phyloP scores from a whole-genome alignment of 1,140 invertebrate species.

The Drosophila rufa region DNA sequence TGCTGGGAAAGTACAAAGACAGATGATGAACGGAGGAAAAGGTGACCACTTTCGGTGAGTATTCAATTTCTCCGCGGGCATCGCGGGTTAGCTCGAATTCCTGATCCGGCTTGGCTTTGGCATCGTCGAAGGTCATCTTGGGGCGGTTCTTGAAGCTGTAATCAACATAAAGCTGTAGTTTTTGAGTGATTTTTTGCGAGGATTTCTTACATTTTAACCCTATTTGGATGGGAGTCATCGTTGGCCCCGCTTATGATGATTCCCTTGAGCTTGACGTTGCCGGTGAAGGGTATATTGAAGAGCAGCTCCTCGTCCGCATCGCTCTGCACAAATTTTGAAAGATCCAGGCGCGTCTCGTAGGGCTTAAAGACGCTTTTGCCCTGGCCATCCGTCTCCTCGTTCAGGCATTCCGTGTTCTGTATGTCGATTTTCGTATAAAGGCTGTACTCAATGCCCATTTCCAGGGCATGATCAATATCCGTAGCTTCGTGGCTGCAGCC shows the following conservation, averaged over 20 bases:
- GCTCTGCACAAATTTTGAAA: constrained; percentile 94
- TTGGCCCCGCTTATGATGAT: constrained; percentile 95
- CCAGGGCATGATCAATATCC: constrained; percentile 87
- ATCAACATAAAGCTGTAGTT: not conserved
- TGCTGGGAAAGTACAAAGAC: constrained; percentile 94
- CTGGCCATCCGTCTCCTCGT: constrained; percentile 93
- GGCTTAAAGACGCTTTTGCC: constrained; percentile 96
- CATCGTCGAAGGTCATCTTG: constrained; percentile 97
- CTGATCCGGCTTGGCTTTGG: constrained; percentile 90
- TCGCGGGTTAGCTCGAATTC: constrained; percentile 96
- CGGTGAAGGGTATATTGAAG: constrained; percentile 98
- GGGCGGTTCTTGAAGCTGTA: constrained; percentile 96
- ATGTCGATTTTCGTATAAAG: constrained; percentile 95
- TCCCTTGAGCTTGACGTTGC: constrained; percentile 97
- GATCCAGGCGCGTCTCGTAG: constrained; percentile 94
- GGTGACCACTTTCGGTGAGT: constrained; percentile 94
- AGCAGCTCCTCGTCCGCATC: constrained; percentile 97
- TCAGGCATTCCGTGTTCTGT: constrained; percentile 95
- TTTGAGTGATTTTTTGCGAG: not conserved
- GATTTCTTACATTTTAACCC: constrained; percentile 92
- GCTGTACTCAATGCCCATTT: constrained; percentile 94
- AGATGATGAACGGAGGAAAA: constrained; percentile 96
- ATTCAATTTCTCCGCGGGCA: constrained; percentile 92
- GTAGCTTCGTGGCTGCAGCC: constrained; percentile 76
- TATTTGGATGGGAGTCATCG: constrained; percentile 92